Base-by-base conservation (phyloP, 2,888 invertebrate genomes). In the Palloptera scutellata region DNA sequence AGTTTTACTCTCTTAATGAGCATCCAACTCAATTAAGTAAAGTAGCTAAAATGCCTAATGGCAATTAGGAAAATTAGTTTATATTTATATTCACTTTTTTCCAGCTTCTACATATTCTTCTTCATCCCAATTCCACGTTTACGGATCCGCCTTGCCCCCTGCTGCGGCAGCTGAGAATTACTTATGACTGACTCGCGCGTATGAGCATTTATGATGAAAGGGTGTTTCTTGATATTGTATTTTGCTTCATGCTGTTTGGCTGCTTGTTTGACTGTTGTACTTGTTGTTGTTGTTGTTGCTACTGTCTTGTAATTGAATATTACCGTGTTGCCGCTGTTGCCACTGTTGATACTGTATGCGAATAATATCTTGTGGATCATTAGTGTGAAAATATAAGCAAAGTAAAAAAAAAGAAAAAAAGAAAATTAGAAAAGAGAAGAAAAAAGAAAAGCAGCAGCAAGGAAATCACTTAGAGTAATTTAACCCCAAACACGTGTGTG, bases 1-100 rank as follows among this genome's bases (percentile, higher is more conserved):
- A 30, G 30, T 30, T 30, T 30, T 30, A 30, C 30, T 30, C 30
- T 74, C 78, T 79, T 83, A 82, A 83, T 83, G 84, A 83, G 81
- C 78, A 79, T 76, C 78, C 78, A 75, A 76, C 78, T 79, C 80
- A 83, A 83, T 83, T 83, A 83, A 81, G 76, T 73, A 71, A 70
- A 74, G 74, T 75, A 75, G 73, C 73, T 68, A 68, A 81, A 78
- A 78, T 79, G 77, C 80, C 81, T 79, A 82, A 80, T 80, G 80
- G 81, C 83, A 84, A 83, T 83, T 83, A 83, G 79, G 74, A 76
- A 82, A 82, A 83, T 83, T 83, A 82, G 78, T 78, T 82, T 83
- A 83, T 83, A 80, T 81, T 66, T 66, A 61, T 66, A 66, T 55
- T 48, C 66, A 54, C 61, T 43, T 61, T 61, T 17, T 51, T 48